phyloP scores from a whole-genome alignment of 23 tunicate genomes.

The Botrylloides violaceus region DNA sequence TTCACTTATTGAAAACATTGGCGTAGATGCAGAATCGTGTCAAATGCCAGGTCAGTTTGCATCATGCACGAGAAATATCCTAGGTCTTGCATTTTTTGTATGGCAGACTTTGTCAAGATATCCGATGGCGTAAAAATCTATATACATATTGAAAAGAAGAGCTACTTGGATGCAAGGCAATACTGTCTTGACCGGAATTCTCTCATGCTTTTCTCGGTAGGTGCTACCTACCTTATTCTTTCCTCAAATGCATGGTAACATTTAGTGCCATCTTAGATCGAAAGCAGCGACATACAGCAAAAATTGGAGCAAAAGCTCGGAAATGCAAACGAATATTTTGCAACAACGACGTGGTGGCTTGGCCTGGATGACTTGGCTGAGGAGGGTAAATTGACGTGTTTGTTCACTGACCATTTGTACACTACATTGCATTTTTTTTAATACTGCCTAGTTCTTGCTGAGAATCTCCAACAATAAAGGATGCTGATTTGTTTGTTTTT shows the following conservation, averaged over 20 bases:
- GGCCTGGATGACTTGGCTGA: conserved; percentile 5
- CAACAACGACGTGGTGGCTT: conserved; percentile 18
- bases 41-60: not conserved
- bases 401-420: not conserved
- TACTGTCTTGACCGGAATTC: conserved; percentile 9
- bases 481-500: too few relatives aligned
- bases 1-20: not conserved
- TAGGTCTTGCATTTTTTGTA: not conserved
- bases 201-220: conserved; percentile 13
- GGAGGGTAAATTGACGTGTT: conserved; percentile 8
- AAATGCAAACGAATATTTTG: not conserved
- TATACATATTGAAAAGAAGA: not conserved
- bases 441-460: too few relatives aligned
- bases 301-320: conserved; percentile 16
- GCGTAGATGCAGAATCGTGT: conserved; percentile 21
- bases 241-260: too few relatives aligned
- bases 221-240: too few relatives aligned
- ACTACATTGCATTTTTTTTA: not conserved
- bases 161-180: not conserved
- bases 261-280: not conserved
- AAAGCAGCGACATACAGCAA: conserved; percentile 6
- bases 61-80: not conserved
- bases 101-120: conserved; percentile 9
- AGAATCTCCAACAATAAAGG: too few relatives aligned
- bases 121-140: conserved; percentile 5